These are phyloP conservation scores for Folsomia manolachei DNA, from an alignment of 2,888 invertebrate species.

Conservation along the genomic window DNA sequence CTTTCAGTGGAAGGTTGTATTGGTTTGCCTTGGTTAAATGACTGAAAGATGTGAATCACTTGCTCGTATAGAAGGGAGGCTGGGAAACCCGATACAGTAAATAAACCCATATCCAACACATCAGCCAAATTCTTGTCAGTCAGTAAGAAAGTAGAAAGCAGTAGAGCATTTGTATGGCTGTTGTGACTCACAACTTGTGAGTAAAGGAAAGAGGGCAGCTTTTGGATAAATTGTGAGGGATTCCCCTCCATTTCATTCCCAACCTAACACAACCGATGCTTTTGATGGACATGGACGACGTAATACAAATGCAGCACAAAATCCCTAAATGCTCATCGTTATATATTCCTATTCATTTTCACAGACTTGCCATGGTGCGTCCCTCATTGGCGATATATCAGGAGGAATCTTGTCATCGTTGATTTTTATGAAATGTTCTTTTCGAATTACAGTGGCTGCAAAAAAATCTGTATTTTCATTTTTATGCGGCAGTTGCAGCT, in stretches of 20 bases:
- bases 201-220: background rate
- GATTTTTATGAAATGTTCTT: too few relatives aligned
- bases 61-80: background rate
- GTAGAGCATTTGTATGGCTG: background rate
- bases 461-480: too few relatives aligned
- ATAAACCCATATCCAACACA: background rate
- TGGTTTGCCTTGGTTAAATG: background rate
- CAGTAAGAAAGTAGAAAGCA: too few relatives aligned
- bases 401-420: too few relatives aligned
- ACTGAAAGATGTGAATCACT: background rate
- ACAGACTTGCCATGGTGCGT: constrained; percentile 6
- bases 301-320: background rate
- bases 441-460: too few relatives aligned
- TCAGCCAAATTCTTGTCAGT: too few relatives aligned
- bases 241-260: background rate
- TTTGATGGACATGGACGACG: background rate
- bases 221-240: background rate
- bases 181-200: background rate
- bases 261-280: background rate
- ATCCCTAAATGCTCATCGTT: constrained; percentile 13
- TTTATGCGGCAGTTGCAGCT: too few relatives aligned
- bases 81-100: constrained; percentile 8
- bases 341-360: constrained; percentile 13
- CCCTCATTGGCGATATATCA: background rate
- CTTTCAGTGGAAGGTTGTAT: too few relatives aligned